Percentiles rank a stretch among this genome's conserved stretches.
These are phyloP conservation scores for Drosophila pullipes DNA, from an alignment of 2,888 invertebrate species.

Conservation along the genomic window DNA sequence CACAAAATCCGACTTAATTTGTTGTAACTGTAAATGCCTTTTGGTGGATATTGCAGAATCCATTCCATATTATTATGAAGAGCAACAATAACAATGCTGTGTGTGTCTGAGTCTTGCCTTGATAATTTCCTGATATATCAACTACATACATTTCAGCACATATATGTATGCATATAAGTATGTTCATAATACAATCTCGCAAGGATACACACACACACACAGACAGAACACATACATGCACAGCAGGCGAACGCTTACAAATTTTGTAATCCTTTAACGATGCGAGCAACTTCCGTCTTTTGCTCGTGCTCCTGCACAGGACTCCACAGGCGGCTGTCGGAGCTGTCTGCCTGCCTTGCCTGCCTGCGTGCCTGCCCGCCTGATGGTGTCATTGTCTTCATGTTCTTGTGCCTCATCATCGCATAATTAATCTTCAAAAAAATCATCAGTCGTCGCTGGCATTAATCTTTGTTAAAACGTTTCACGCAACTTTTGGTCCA, in stretches of 20 bases:
- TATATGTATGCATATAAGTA: conserved; percentile 16
- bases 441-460: conserved; percentile 80
- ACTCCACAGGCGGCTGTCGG: conserved; percentile 50
- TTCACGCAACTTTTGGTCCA: conserved; percentile 75
- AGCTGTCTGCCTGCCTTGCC: neutral
- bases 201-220: conserved; percentile 18
- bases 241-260: conserved; percentile 67
- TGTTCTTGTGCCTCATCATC: conserved; percentile 74
- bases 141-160: conserved; percentile 21
- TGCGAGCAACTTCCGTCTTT: conserved; percentile 67
- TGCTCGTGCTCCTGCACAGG: conserved; percentile 61
- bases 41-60: conserved; percentile 8
- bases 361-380: conserved; percentile 12
- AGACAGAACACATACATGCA: conserved; percentile 39
- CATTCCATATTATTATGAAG: conserved; percentile 1
- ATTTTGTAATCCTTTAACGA: conserved; percentile 81
- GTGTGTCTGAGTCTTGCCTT: conserved; percentile 28
- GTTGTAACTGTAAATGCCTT: conserved; percentile 22
- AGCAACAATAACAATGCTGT: neutral
- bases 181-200: conserved; percentile 26
- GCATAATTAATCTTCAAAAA: conserved; percentile 83
- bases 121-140: conserved; percentile 49
- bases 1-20: conserved; percentile 21
- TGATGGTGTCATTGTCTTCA: conserved; percentile 71
- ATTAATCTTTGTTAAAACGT: conserved; percentile 82